These are phyloP conservation scores for Acleris sparsana DNA, from an alignment of 2,888 invertebrate species.

Conservation along the genomic window DNA sequence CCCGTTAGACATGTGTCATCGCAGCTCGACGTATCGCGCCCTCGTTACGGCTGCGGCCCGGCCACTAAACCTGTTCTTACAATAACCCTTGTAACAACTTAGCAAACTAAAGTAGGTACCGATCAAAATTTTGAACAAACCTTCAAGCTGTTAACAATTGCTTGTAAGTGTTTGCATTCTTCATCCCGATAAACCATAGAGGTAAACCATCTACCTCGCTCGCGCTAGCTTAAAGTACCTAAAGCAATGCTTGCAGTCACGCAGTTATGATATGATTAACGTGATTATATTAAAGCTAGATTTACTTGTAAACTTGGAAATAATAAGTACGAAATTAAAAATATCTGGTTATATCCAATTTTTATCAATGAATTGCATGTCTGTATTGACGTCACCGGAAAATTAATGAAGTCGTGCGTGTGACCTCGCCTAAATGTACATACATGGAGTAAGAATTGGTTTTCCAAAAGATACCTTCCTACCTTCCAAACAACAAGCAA, in stretches of 20 bases:
- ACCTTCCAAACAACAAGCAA: not conserved
- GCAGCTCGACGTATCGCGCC: constrained; percentile 49
- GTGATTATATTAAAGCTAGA: too few relatives aligned
- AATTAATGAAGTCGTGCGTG: constrained; percentile 6
- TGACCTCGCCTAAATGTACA: not conserved
- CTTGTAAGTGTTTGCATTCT: not conserved
- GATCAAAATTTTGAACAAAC: not conserved
- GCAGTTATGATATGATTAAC: too few relatives aligned
- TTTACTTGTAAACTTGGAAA: too few relatives aligned
- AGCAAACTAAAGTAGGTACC: constrained; percentile 5
- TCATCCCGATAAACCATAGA: not conserved
- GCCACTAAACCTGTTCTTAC: constrained; percentile 72
- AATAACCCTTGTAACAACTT: constrained; percentile 23
- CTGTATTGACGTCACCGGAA: not conserved
- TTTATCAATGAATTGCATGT: too few relatives aligned
- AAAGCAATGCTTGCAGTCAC: too few relatives aligned
- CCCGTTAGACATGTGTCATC: constrained; percentile 82
- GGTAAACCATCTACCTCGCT: too few relatives aligned
- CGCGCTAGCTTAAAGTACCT: too few relatives aligned
- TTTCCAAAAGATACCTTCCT: not conserved
- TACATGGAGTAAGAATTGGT: not conserved
- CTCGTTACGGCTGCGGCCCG: constrained; percentile 63
- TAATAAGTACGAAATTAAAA: too few relatives aligned
- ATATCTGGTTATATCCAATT: too few relatives aligned
- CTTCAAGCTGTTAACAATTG: not conserved